Evolutionary conservation across 2,888 invertebrate genomes (phyloP), one percentile per base, ranked within the genome.

Genomic region (Heteropelma amictum): DNA sequence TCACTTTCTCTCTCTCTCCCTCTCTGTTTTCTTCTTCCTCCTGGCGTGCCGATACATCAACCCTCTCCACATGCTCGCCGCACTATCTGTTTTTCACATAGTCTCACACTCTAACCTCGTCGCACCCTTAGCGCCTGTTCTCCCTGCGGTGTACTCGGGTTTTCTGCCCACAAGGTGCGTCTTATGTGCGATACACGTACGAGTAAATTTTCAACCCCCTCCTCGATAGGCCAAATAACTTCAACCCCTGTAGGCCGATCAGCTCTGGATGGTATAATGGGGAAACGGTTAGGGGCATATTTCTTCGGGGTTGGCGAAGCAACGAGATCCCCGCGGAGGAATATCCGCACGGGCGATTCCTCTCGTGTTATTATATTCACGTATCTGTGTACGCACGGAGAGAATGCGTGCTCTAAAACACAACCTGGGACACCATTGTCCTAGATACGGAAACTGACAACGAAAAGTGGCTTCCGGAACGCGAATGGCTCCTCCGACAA

Each of bases 221-320:
- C 84, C 81, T 80, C 80, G 5, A 28, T 10, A 76, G 74, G 63
- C 80, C 73, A 81, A 81, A 83, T 81, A 82, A 81, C 78, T 80
- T 81, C 79, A 76, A 79, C 80, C 82, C 84, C 80, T 60, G 53
- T 58, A 54, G 70, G 40, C 21, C 80, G 82, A 83, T 82, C 83
- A 71, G 70, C 76, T 72, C 72, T 72, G 73, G 70, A 77, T 76
- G 49, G 75, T 72, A 84, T 86, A 85, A 87, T 84, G 80, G 84
- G 47, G 82, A 86, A 85, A 87, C 86, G 86, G 86, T 87, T 86
- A 83, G 83, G 82, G 83, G 82, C 81, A 83, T 83, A 84, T 83
- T 84, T 86, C 85, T 87, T 86, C 83, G 83, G 82, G 82, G 78
- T 49, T 76, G 71, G 73, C 56, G 67, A 58, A 79, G 45, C 80